A percentile compares a stretch with the other conserved stretches of the same genome.
Evolutionary conservation across 1,140 invertebrate genomes (phyloP).

Genomic region (Drosophila nigrodunni): DNA sequence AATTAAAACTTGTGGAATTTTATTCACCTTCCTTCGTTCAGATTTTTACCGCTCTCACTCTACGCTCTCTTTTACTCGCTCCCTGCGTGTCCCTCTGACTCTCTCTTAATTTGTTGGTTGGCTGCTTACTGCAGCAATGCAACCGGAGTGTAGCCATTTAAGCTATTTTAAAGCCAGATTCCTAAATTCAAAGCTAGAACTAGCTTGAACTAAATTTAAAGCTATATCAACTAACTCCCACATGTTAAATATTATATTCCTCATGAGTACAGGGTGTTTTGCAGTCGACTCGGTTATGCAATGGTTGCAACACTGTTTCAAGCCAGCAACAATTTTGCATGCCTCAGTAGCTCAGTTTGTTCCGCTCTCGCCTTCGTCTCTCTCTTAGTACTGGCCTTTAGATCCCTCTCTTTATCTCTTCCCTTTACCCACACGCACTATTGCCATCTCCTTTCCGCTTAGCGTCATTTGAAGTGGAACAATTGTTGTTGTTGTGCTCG

Average conservation of each 20-base stretch:
- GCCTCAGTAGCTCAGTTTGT: background rate
- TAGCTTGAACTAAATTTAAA: too few relatives aligned
- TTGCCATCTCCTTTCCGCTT: too few relatives aligned
- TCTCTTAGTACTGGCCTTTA: too few relatives aligned
- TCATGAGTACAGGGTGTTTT: too few relatives aligned
- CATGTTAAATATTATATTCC: too few relatives aligned
- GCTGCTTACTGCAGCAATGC: slow-evolving; percentile 14
- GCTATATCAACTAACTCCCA: too few relatives aligned
- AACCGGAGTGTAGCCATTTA: background rate
- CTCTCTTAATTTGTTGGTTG: background rate
- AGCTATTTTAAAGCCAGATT: too few relatives aligned
- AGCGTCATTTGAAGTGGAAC: slow-evolving; percentile 5
- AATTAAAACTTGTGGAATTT: slow-evolving; percentile 43
- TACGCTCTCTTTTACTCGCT: background rate
- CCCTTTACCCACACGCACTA: background rate
- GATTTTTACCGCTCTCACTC: background rate
- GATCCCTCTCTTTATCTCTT: background rate
- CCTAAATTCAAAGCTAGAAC: too few relatives aligned
- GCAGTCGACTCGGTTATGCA: too few relatives aligned
- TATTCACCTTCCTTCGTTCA: background rate
- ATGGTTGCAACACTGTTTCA: background rate
- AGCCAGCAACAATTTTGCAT: slow-evolving; percentile 16
- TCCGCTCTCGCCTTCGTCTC: background rate
- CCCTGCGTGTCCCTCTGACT: background rate
- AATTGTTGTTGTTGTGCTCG: slow-evolving; percentile 9